Conservation (phyloP, 2,113 vertebrate genomes). For the Zapus hudsonius region DNA sequence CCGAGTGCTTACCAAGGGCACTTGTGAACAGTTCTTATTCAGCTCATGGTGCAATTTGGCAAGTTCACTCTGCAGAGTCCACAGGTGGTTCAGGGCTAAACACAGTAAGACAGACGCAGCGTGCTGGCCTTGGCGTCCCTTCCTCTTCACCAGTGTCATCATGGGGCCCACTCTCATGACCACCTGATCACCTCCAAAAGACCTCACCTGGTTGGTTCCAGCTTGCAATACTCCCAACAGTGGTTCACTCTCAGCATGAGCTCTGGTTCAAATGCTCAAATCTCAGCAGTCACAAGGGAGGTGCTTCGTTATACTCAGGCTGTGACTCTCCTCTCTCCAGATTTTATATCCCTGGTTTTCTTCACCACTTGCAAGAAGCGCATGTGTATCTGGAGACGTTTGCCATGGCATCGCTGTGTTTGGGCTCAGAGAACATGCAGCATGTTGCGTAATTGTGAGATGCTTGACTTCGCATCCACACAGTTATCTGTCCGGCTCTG, state of each 20-base stretch:
- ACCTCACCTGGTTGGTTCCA: neutral
- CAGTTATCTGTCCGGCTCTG: neutral
- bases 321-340: neutral
- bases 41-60: no score
- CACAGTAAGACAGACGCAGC: neutral
- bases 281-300: neutral
- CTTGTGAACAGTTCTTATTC: neutral
- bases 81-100: neutral
- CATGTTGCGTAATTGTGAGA: neutral
- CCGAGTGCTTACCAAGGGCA: neutral
- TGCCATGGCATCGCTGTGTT: conserved; percentile 18
- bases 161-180: neutral
- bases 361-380: neutral
- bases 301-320: neutral
- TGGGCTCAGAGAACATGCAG: neutral
- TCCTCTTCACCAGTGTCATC: neutral
- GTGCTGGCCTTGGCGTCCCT: neutral
- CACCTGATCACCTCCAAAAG: neutral
- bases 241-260: neutral
- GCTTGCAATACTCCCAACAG: neutral
- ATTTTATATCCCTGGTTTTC: neutral
- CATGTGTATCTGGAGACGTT: neutral
- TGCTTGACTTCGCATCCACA: neutral
- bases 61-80: neutral
- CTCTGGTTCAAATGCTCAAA: neutral